A percentile compares a stretch with the other conserved stretches of the same genome.
These are phyloP conservation scores for Ictidomys tridecemlineatus DNA, from an alignment of 2,113 vertebrate species.

Conservation along the genomic window DNA sequence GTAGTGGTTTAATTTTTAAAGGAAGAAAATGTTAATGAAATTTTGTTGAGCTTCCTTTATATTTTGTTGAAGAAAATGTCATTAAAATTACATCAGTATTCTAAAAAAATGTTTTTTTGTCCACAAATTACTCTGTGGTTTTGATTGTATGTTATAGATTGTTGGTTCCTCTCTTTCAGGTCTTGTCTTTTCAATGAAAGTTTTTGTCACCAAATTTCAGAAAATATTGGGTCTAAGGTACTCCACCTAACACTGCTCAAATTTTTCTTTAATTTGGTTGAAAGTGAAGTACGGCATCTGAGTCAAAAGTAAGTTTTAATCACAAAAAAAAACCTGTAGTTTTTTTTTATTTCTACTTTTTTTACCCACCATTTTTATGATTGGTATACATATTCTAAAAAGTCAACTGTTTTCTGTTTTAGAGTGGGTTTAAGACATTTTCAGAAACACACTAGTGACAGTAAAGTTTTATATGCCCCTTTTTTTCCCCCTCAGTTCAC, in stretches of 20 bases:
- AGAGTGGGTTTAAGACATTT: background rate
- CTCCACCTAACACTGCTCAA: slow-evolving; percentile 90
- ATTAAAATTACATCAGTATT: slow-evolving; percentile 1
- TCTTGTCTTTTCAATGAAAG: slow-evolving; percentile 87
- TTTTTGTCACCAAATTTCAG: slow-evolving; percentile 92
- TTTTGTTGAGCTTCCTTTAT: slow-evolving; percentile 9
- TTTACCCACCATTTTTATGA: background rate
- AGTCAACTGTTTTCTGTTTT: slow-evolving; percentile 34
- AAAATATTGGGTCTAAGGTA: slow-evolving; percentile 86
- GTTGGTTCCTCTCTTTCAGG: slow-evolving; percentile 82
- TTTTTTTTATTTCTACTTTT: background rate
- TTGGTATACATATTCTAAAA: background rate
- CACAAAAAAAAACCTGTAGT: background rate
- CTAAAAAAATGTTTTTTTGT: slow-evolving; percentile 12
- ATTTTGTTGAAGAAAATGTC: slow-evolving; percentile 35
- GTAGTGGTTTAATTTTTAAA: slow-evolving; percentile 53
- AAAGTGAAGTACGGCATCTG: slow-evolving; percentile 92
- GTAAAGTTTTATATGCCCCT: background rate
- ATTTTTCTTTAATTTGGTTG: slow-evolving; percentile 92
- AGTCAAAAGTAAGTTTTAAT: slow-evolving; percentile 88
- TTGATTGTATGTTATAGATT: slow-evolving; percentile 63
- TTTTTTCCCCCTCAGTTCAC: background rate
- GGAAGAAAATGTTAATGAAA: slow-evolving; percentile 31
- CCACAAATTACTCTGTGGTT: background rate
- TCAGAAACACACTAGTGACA: background rate